Evolutionary conservation across 2,888 invertebrate species (phyloP).

Genomic region (Habrosyne pyritoides): DNA sequence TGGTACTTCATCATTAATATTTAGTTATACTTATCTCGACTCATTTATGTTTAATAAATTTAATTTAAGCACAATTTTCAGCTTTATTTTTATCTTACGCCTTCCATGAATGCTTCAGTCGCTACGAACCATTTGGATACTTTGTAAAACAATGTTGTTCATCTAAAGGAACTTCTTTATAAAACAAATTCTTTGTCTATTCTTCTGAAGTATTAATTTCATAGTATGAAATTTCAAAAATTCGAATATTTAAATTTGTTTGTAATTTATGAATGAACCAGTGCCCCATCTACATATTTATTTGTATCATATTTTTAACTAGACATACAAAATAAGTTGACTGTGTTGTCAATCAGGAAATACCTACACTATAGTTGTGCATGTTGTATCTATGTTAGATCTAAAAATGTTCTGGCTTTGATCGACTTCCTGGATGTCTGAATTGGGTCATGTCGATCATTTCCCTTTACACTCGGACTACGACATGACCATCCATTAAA

Average conservation of each 20-base stretch:
- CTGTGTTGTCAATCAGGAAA: too few relatives aligned
- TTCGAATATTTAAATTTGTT: too few relatives aligned
- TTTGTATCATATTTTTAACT: too few relatives aligned
- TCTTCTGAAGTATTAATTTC: conserved; percentile 15
- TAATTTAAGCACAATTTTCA: neutral
- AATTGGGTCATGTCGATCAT: conserved; percentile 66
- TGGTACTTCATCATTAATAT: conserved; percentile 21
- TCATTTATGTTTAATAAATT: neutral
- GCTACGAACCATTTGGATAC: conserved; percentile 15
- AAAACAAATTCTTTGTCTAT: conserved; percentile 34
- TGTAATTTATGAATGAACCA: too few relatives aligned
- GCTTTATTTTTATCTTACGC: neutral
- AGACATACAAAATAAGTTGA: too few relatives aligned
- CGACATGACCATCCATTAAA: conserved; percentile 24
- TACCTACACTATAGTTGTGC: too few relatives aligned
- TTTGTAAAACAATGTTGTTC: conserved; percentile 31
- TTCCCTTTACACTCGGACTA: conserved; percentile 34
- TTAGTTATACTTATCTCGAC: neutral
- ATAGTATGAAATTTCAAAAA: neutral
- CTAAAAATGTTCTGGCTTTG: conserved; percentile 23
- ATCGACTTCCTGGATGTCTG: conserved; percentile 23
- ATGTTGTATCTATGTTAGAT: conserved; percentile 6
- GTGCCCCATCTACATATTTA: too few relatives aligned
- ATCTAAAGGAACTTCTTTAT: conserved; percentile 29
- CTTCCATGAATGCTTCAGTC: neutral